Percentiles rank a stretch among this genome's conserved stretches.
These are phyloP conservation scores for Stenurella melanura DNA, from an alignment of 2,888 invertebrate species.

Conservation along the genomic window DNA sequence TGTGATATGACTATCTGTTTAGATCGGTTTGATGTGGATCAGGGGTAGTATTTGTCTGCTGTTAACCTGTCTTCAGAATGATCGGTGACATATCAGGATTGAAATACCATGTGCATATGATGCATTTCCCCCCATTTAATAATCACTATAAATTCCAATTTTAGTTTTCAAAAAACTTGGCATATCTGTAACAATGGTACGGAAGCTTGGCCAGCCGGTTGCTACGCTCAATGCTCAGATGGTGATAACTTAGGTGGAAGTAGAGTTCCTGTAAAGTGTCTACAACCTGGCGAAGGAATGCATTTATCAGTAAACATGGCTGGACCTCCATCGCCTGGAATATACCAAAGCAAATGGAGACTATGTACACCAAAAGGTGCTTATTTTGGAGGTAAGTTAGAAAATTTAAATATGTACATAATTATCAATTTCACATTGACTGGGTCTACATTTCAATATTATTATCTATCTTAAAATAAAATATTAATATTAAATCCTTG, in stretches of 20 bases:
- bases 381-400: conserved; percentile 89
- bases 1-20: too few species aligned
- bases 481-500: too few species aligned
- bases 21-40: too few species aligned
- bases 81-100: too few species aligned
- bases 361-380: conserved; percentile 90
- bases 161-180: conserved; percentile 91
- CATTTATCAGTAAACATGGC: conserved; percentile 87
- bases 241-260: conserved; percentile 79
- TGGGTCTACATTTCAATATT: too few species aligned
- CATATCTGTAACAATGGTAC: conserved; percentile 90
- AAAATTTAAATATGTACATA: too few species aligned
- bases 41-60: too few species aligned
- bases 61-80: too few species aligned
- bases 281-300: conserved; percentile 85
- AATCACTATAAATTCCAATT: conserved; percentile 33
- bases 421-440: too few species aligned
- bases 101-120: too few species aligned
- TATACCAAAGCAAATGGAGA: conserved; percentile 92
- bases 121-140: too few species aligned
- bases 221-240: conserved; percentile 82
- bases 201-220: conserved; percentile 91
- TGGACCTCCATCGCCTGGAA: conserved; percentile 84
- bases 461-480: too few species aligned
- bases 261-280: conserved; percentile 80